Conservation (phyloP, 1,140 invertebrate genomes). For the Antheraea pernyi region DNA sequence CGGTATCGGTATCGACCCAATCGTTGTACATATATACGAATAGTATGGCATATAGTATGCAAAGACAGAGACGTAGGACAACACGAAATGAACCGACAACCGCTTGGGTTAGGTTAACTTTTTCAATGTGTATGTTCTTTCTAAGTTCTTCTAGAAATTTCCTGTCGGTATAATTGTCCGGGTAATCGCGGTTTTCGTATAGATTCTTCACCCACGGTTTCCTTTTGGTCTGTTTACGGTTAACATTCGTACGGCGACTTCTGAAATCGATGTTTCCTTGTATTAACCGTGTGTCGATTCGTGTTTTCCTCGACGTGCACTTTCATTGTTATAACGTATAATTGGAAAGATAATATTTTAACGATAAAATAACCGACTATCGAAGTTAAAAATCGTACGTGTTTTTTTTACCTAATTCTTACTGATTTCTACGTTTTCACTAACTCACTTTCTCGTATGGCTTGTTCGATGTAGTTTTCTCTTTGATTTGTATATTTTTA, state of each 20-base stretch:
- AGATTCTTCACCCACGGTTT: conserved; percentile 92
- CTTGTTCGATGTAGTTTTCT: too few species aligned
- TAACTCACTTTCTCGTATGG: too few species aligned
- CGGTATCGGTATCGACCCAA: conserved; percentile 81
- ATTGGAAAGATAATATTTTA: background rate
- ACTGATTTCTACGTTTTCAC: too few species aligned
- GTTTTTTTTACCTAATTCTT: too few species aligned
- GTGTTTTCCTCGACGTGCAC: background rate
- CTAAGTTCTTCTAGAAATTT: conserved; percentile 91
- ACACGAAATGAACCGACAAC: conserved; percentile 86
- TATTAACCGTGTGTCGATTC: conserved; percentile 2
- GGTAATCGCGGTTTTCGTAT: conserved; percentile 90
- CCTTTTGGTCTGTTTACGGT: conserved; percentile 43
- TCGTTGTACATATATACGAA: conserved; percentile 87
- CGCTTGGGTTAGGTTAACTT: conserved; percentile 84
- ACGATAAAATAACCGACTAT: too few species aligned
- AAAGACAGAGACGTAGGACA: conserved; percentile 87
- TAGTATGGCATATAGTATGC: conserved; percentile 87
- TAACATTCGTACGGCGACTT: conserved; percentile 50
- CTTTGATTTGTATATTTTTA: too few species aligned
- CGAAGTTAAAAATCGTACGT: too few species aligned
- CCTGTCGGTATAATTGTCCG: conserved; percentile 95
- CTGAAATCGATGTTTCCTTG: conserved; percentile 47
- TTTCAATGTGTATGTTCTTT: conserved; percentile 90
- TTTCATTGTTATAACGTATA: background rate